phyloP scores from a whole-genome alignment of 2,113 vertebrate genomes.

The Origma solitaria region DNA sequence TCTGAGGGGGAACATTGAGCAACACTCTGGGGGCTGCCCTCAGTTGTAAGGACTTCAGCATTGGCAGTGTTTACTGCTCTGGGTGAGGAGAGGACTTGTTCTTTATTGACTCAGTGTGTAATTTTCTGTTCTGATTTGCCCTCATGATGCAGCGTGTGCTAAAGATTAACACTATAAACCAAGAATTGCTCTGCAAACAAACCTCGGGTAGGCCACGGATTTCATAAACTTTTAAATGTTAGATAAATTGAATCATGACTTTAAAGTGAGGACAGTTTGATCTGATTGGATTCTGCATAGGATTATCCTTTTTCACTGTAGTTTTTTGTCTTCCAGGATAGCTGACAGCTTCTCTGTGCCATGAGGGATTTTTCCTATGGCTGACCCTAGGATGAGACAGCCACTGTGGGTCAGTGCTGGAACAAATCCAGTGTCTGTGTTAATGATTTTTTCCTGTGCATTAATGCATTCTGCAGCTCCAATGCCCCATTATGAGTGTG shows the following conservation, averaged over 20 bases:
- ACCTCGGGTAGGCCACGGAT: neutral
- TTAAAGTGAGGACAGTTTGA: neutral
- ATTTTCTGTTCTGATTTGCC: slow-evolving; percentile 18
- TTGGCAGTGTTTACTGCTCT: neutral
- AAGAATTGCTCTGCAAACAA: slow-evolving; percentile 48
- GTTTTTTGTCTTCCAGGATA: neutral
- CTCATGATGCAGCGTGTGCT: neutral
- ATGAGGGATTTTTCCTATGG: neutral
- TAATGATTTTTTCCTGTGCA: neutral
- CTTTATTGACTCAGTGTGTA: slow-evolving; percentile 10
- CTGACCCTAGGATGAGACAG: neutral
- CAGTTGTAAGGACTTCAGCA: neutral
- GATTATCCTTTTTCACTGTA: neutral
- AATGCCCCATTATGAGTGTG: no score
- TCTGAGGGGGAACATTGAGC: neutral
- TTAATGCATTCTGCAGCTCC: neutral
- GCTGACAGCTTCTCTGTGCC: neutral
- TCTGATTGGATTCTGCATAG: neutral
- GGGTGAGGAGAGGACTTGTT: neutral
- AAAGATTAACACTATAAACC: slow-evolving; percentile 47
- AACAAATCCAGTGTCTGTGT: neutral
- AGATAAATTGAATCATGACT: neutral
- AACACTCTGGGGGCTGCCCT: neutral
- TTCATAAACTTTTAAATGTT: slow-evolving; percentile 22
- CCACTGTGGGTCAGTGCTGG: neutral